phyloP scores from a whole-genome alignment of 2,113 vertebrate genomes.

The Oncorhynchus masou region DNA sequence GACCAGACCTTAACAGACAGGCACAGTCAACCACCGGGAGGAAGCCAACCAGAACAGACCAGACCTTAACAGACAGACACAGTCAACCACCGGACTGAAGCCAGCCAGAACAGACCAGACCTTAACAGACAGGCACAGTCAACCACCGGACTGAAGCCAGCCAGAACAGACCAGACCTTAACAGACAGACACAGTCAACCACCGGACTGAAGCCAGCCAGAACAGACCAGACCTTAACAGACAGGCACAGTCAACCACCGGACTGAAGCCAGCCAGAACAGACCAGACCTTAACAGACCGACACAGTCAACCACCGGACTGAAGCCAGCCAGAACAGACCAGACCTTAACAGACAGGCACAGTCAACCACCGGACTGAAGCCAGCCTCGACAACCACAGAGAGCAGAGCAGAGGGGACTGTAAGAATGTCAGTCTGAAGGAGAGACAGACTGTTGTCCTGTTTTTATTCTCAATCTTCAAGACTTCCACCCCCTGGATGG shows the following conservation, averaged over 20 bases:
- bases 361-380: background rate
- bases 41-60: background rate
- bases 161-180: background rate
- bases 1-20: background rate
- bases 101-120: background rate
- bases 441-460: no score
- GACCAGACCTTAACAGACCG: background rate
- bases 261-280: background rate
- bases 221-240: background rate
- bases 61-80: background rate
- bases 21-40: background rate
- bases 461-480: no score
- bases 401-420: no score
- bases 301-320: background rate
- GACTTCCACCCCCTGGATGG: no score
- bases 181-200: conserved; percentile 6
- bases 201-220: background rate
- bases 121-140: background rate
- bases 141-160: background rate
- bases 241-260: background rate
- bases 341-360: background rate
- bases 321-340: background rate
- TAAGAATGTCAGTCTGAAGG: no score
- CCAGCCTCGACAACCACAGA: no score
- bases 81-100: background rate